These are phyloP conservation scores for Eristalis pertinax DNA, from an alignment of 2,888 invertebrate genomes.

Conservation along the genomic window DNA sequence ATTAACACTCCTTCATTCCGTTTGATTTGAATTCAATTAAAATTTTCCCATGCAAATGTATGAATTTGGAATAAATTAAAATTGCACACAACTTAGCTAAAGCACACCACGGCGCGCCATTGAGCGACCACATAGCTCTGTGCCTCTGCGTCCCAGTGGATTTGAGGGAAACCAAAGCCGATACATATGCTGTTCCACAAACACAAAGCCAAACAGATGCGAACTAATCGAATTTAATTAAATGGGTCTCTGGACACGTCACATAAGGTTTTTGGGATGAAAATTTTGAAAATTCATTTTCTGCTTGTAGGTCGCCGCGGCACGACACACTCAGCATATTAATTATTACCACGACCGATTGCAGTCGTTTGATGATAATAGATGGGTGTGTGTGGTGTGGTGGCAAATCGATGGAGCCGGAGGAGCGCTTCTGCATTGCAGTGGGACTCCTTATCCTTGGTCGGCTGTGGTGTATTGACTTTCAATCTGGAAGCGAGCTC, in stretches of 20 bases:
- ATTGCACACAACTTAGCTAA: slow-evolving; percentile 10
- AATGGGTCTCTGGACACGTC: slow-evolving; percentile 42
- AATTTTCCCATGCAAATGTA: slow-evolving; percentile 15
- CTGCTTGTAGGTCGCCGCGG: slow-evolving; percentile 2
- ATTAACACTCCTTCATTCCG: slow-evolving; percentile 15
- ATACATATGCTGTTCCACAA: neutral
- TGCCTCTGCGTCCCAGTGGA: neutral
- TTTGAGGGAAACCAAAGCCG: neutral
- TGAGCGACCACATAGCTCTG: neutral
- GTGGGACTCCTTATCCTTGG: slow-evolving; percentile 24
- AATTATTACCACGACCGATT: slow-evolving; percentile 36
- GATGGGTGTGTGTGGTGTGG: slow-evolving; percentile 13
- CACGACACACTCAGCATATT: slow-evolving; percentile 35
- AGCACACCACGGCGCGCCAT: neutral
- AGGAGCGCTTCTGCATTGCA: slow-evolving; percentile 46
- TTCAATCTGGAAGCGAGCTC: slow-evolving; percentile 22
- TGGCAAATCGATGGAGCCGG: slow-evolving; percentile 36
- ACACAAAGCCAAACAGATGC: slow-evolving; percentile 14
- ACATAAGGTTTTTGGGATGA: slow-evolving; percentile 13
- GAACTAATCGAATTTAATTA: slow-evolving; percentile 52
- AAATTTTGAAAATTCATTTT: slow-evolving; percentile 39
- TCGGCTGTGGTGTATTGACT: slow-evolving; percentile 36
- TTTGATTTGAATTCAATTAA: slow-evolving; percentile 50
- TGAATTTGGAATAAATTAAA: slow-evolving; percentile 47
- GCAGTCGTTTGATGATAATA: slow-evolving; percentile 40